These are phyloP conservation scores for Apomyelois bistriatella DNA, from an alignment of 2,888 invertebrate species.

Conservation along the genomic window DNA sequence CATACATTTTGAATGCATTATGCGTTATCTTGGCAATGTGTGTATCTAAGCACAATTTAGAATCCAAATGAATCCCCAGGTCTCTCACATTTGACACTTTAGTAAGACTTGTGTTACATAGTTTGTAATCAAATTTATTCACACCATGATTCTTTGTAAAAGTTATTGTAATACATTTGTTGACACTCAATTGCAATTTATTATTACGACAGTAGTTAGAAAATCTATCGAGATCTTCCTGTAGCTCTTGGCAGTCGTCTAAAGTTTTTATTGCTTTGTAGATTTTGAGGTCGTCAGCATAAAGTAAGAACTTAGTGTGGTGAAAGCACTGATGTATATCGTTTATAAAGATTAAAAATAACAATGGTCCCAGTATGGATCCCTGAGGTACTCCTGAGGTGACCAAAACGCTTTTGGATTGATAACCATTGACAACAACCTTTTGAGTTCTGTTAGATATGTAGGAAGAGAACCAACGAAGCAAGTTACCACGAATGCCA, in stretches of 20 bases:
- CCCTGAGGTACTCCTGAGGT: background rate
- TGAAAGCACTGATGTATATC: background rate
- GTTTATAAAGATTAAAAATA: background rate
- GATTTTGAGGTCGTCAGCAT: background rate
- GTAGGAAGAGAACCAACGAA: background rate
- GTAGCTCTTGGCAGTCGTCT: background rate
- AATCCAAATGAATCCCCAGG: background rate
- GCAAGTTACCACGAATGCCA: background rate
- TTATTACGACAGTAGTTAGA: background rate
- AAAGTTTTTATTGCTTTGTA: background rate
- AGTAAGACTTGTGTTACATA: background rate
- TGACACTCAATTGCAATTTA: background rate
- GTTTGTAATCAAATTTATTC: background rate
- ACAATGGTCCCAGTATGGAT: background rate
- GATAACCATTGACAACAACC: background rate
- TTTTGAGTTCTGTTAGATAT: background rate
- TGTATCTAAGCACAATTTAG: background rate
- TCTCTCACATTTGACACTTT: background rate
- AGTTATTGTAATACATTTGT: background rate
- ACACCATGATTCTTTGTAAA: background rate
- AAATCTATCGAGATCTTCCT: background rate
- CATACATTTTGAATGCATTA: background rate
- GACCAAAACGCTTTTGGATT: background rate
- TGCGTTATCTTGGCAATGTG: background rate
- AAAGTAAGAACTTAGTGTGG: background rate